Base-by-base conservation (phyloP, 1,140 invertebrate genomes). In the Diorhabda sublineata region DNA sequence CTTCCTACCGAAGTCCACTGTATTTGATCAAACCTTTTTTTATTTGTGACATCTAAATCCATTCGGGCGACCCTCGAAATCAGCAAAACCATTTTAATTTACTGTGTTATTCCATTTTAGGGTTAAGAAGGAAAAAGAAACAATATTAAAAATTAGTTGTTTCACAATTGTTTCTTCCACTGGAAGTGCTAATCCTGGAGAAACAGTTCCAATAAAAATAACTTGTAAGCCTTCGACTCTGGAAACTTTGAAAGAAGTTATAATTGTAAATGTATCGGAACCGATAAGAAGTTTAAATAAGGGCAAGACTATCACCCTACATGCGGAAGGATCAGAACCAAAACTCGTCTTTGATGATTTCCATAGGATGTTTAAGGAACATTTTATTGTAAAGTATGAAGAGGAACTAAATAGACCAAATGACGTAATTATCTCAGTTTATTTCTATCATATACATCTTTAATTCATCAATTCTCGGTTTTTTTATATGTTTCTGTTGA, bases 101-200 rank as follows among this genome's bases (percentile, higher is more conserved):
- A 26, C 26, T 26, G 26, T 26, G 26, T 26, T 26, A 26, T 26
- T 26, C 26, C 1, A 26, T 26, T 26, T 26, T 26, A 26, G 26
- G 26, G 26, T 26, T 26, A 26, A 26, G 26, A 26, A 26, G 62
- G 26, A 69, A 64, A 45, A 74, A 69, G 59, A 68, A 69, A 59
- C 61, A 45, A 26, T 11, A 44, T 4, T 76, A 75, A 69, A 74
- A 42, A 56, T 73, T 4, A 69, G 71, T 4, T 66, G 71, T 4
- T 80, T 79, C 62, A 67, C 70, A 11, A 63, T 80, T 4, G 62
- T 66, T n/a, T 69, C 77, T 6, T 73, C 77, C 2, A 73, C 66
- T n/a, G 76, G 76, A 2, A 69, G 61, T 2, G 69, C 78, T 1
- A 62, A 73, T 43, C 74, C 76, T 26, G 58, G 72, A 5, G 68